These are phyloP conservation scores for Heliocidaris tuberculata DNA, from an alignment of 35 echinoderm and acorn worm genomes.

Conservation along the genomic window DNA sequence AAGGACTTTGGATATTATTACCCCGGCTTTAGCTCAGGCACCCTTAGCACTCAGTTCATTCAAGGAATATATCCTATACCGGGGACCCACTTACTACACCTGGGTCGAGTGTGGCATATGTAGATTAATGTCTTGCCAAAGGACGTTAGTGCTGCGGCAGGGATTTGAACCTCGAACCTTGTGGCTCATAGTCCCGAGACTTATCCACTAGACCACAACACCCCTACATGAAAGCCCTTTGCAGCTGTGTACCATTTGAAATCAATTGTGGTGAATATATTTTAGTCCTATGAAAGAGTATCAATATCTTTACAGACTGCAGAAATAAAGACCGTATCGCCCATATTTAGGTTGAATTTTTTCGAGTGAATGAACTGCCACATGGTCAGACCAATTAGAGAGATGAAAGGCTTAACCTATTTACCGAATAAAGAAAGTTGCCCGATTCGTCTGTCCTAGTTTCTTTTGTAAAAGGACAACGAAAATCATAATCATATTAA, in stretches of 20 bases:
- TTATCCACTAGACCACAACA: too few relatives aligned
- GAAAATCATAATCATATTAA: not conserved
- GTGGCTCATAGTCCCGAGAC: too few relatives aligned
- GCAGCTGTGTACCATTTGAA: not conserved
- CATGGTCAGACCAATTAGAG: not conserved
- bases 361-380: not conserved
- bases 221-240: too few relatives aligned
- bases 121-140: too few relatives aligned
- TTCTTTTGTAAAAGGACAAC: not conserved
- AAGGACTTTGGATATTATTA: too few relatives aligned
- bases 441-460: not conserved
- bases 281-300: not conserved
- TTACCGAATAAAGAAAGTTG: not conserved
- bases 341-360: not conserved
- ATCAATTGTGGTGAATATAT: not conserved
- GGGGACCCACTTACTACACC: too few relatives aligned
- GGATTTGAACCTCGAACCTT: too few relatives aligned
- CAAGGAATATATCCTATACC: too few relatives aligned
- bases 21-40: too few relatives aligned
- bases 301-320: not conserved
- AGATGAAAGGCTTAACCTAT: conserved; percentile 3
- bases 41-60: too few relatives aligned
- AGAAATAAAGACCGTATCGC: not conserved
- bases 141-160: too few relatives aligned
- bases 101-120: too few relatives aligned